phyloP scores from a whole-genome alignment of 1,140 invertebrate species.

The Neuroterus valhalla region DNA sequence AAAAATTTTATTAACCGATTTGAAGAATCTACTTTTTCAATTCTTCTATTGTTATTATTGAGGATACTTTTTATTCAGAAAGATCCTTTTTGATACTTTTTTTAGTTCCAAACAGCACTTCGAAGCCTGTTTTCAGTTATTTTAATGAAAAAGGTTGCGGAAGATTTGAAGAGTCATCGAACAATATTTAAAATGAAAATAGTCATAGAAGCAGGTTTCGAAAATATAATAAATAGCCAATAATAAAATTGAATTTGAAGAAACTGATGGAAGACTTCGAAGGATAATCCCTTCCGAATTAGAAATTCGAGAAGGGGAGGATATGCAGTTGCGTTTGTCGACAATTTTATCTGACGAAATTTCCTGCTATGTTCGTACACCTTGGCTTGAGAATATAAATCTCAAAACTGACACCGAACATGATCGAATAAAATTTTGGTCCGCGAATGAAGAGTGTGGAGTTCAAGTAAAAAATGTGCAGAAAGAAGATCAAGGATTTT shows the following conservation, averaged over 20 bases:
- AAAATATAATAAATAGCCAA: too few species aligned
- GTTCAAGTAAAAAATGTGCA: background rate
- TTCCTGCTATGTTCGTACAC: background rate
- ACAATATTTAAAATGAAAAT: too few species aligned
- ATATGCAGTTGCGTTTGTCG: constrained; percentile 12
- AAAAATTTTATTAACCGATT: too few species aligned
- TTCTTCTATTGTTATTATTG: too few species aligned
- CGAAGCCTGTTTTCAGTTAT: too few species aligned
- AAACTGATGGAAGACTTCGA: background rate
- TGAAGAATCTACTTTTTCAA: too few species aligned
- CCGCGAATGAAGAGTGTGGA: background rate
- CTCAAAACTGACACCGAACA: background rate
- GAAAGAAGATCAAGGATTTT: constrained; percentile 7
- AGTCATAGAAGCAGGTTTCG: too few species aligned
- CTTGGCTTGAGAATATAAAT: background rate
- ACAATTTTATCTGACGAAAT: background rate
- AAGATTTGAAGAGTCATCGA: too few species aligned
- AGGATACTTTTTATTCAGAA: too few species aligned
- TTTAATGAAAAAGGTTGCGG: too few species aligned
- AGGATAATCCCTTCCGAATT: background rate
- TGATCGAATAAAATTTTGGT: background rate
- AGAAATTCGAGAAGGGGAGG: constrained; percentile 21
- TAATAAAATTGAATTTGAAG: background rate
- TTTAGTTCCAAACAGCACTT: too few species aligned
- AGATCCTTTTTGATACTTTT: too few species aligned